Evolutionary conservation across 2,797 vertebrate species (phyloP), one percentile per base, ranked within the genome.

Genomic region (Austrolebias charrua): DNA sequence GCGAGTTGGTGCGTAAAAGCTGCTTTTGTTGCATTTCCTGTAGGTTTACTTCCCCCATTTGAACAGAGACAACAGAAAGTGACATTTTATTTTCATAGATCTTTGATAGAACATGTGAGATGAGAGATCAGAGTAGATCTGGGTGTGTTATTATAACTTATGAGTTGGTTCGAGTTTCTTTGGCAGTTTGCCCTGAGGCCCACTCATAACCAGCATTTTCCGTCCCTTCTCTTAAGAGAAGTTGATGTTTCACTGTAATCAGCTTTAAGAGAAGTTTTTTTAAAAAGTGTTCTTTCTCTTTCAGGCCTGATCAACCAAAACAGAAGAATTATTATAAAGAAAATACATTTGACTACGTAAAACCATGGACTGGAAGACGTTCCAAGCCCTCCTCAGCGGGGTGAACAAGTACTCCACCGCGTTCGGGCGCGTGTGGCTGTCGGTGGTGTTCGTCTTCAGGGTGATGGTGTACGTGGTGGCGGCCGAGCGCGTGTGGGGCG

Each of bases 361-460:
- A 8, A 16, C 72, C 88, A 99, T 99, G 98, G 98, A 99, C 80
- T 99, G 98, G 98, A 98, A 98, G 85, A 96, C 93, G 0, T 93
- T 99, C 47, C 96, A 98, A 81, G 82, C 69, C 0, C 94, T 98
- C 3, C 93, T 99, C 84, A 99, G 95, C 0, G 96, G 97, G 0
- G 96, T 99, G 62, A 98, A 98, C 87, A 97, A 96, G 58, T 99
- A 99, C 80, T 98, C 97, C 61, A 99, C 98, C 0, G 97, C 96
- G 0, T 98, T 99, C 0, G 89, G 98, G 1, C 94, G 98, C 33
- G 90, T 99, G 74, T 99, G 98, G 98, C 93, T 99, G 62, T 98
- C 97, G 0, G 94, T 99, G 75, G 98, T 99, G 79, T 99, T 99
- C 0, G 93, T 99, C 38, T 99, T 99, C 88, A 91, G 96, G 0